Evolutionary conservation across 2,797 vertebrate species (phyloP).

Genomic region (Dallia pectoralis): DNA sequence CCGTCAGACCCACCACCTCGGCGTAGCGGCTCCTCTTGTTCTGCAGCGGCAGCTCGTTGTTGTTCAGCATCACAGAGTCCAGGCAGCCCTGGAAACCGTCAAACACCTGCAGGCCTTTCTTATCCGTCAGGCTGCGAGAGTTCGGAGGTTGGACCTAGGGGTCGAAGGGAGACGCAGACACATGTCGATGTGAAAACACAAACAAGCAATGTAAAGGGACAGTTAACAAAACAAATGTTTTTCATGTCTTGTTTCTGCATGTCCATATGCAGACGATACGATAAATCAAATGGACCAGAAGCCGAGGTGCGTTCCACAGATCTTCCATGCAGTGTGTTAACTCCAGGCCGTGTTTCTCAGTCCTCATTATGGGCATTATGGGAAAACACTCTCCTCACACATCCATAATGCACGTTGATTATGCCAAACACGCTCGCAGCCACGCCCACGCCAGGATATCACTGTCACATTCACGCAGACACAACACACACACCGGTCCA

Average conservation of each 20-base stretch:
- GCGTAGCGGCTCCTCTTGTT: slow-evolving; percentile 92
- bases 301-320: background rate
- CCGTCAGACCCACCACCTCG: slow-evolving; percentile 91
- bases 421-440: too few relatives aligned
- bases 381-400: background rate
- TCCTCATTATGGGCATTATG: background rate
- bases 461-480: background rate
- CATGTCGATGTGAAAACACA: background rate
- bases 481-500: background rate
- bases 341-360: background rate
- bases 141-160: slow-evolving; percentile 81
- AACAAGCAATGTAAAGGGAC: background rate
- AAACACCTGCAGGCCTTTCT: slow-evolving; percentile 79
- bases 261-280: background rate
- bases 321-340: background rate
- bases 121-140: slow-evolving; percentile 78
- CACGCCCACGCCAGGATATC: too few relatives aligned
- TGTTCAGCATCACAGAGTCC: slow-evolving; percentile 89
- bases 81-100: slow-evolving; percentile 95
- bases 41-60: slow-evolving; percentile 89
- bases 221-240: background rate
- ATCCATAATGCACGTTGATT: too few relatives aligned
- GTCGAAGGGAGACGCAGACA: background rate
- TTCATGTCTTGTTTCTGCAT: background rate
- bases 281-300: background rate